phyloP scores from a whole-genome alignment of 1,140 invertebrate species.

The Hyles vespertilio region DNA sequence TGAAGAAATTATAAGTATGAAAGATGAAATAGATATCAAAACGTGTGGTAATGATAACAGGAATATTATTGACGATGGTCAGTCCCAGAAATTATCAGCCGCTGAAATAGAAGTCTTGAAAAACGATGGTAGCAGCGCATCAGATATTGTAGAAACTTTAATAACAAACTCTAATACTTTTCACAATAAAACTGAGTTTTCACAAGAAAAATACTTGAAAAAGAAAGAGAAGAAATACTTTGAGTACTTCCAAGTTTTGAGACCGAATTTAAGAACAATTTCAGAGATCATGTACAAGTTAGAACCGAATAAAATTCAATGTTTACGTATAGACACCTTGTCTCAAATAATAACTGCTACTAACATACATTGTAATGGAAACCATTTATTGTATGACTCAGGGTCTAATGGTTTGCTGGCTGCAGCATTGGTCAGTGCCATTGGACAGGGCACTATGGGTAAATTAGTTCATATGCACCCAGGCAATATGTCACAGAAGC shows the following conservation, averaged over 20 bases:
- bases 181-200: conserved; percentile 91
- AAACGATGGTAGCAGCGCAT: conserved; percentile 83
- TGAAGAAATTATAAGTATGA: conserved; percentile 73
- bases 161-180: conserved; percentile 94
- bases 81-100: conserved; percentile 90
- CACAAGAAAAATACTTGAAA: conserved; percentile 95
- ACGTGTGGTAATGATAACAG: conserved; percentile 87
- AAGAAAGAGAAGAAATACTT: conserved; percentile 96
- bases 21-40: conserved; percentile 75
- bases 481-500: conserved; percentile 86
- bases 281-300: conserved; percentile 87
- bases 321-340: conserved; percentile 89
- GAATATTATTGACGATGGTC: conserved; percentile 87
- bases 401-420: conserved; percentile 88
- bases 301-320: conserved; percentile 86
- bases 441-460: conserved; percentile 79
- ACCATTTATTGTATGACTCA: conserved; percentile 91
- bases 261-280: conserved; percentile 85
- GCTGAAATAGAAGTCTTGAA: conserved; percentile 88
- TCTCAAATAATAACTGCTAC: conserved; percentile 89
- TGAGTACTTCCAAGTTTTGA: conserved; percentile 84
- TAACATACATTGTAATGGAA: conserved; percentile 86
- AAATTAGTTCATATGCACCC: conserved; percentile 86
- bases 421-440: conserved; percentile 86
- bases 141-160: conserved; percentile 90